These are phyloP conservation scores for Papilio helenus DNA, from an alignment of 1,140 invertebrate species.

Conservation along the genomic window DNA sequence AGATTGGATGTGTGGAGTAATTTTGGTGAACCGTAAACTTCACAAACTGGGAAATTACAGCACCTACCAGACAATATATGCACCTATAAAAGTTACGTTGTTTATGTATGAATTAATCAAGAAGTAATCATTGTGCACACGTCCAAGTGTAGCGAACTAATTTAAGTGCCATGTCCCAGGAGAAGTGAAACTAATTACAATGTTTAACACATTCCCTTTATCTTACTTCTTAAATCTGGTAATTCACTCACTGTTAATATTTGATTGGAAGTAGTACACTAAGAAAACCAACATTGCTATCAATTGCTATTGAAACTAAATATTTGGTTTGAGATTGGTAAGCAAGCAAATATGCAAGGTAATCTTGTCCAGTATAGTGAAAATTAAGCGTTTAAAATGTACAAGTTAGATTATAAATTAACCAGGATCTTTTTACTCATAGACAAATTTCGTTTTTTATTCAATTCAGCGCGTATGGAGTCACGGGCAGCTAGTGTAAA, in stretches of 20 bases:
- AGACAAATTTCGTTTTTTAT: too few species aligned
- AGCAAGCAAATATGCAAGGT: too few species aligned
- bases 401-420: too few species aligned
- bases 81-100: background rate
- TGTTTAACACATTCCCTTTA: background rate
- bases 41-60: background rate
- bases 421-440: too few species aligned
- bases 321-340: too few species aligned
- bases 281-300: background rate
- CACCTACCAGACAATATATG: background rate
- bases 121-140: background rate
- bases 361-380: too few species aligned
- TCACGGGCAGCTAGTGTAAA: too few species aligned
- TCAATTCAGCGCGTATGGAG: too few species aligned
- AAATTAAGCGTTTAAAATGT: too few species aligned
- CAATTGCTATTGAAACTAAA: background rate
- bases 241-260: background rate
- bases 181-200: background rate
- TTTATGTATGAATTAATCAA: conserved; percentile 11
- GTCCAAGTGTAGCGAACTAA: background rate
- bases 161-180: background rate
- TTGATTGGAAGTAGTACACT: background rate
- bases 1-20: too few species aligned
- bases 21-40: too few species aligned
- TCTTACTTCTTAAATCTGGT: conserved; percentile 7